Conservation (phyloP, 2,797 vertebrate species). For the Neostethus bicornis region DNA sequence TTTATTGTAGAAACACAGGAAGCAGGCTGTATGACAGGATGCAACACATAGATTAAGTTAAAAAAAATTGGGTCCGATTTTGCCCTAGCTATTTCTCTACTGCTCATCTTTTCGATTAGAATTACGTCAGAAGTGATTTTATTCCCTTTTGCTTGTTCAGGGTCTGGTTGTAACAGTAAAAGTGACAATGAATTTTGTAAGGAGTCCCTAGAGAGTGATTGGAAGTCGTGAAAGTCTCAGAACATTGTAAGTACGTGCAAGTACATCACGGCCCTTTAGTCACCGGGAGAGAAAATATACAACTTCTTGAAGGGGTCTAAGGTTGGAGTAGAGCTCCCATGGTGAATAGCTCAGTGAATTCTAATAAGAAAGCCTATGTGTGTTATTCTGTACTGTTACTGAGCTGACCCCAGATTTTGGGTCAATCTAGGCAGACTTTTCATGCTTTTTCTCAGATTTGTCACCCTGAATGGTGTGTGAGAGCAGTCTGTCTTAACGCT, state of each 20-base stretch:
- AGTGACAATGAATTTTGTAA: conserved; percentile 5
- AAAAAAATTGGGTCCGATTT: conserved; percentile 38
- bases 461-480: background rate
- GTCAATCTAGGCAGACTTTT: background rate
- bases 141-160: background rate
- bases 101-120: conserved; percentile 8
- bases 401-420: background rate
- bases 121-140: background rate
- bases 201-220: conserved; percentile 7
- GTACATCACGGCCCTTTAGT: conserved; percentile 13
- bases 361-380: background rate
- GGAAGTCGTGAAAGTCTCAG: conserved; percentile 32
- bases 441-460: background rate
- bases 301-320: conserved; percentile 12
- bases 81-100: conserved; percentile 30
- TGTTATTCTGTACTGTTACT: background rate
- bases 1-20: background rate
- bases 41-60: conserved; percentile 42
- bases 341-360: conserved; percentile 13
- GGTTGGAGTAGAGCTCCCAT: conserved; percentile 37
- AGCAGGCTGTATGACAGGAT: conserved; percentile 27
- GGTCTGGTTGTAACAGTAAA: background rate
- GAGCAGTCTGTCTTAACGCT: conserved; percentile 6
- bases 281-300: conserved; percentile 47
- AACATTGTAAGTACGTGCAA: conserved; percentile 38